Conservation (phyloP, 1,140 invertebrate species). For the Trichonephila clavata region DNA sequence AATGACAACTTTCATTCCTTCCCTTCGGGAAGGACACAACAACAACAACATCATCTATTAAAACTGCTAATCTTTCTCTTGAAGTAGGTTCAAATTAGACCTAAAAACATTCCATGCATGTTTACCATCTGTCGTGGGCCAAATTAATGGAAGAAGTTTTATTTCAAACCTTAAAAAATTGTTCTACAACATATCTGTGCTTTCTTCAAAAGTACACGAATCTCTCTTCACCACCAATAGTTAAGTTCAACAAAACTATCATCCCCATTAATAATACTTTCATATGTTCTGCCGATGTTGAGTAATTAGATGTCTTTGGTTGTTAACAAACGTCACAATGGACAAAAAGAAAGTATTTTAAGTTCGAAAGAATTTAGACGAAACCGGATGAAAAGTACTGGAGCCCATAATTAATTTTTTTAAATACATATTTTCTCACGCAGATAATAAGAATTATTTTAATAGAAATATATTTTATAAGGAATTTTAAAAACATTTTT, state of each 20-base stretch:
- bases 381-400: background rate
- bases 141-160: background rate
- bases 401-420: background rate
- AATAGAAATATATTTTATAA: too few species aligned
- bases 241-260: background rate
- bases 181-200: background rate
- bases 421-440: too few species aligned
- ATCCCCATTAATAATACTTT: too few species aligned
- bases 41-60: too few species aligned
- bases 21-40: too few species aligned
- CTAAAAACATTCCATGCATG: conserved; percentile 13
- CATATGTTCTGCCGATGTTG: background rate
- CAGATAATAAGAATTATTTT: too few species aligned
- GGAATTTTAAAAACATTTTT: too few species aligned
- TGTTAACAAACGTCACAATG: background rate
- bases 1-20: too few species aligned
- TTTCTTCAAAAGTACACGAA: background rate
- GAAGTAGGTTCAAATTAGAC: conserved; percentile 16
- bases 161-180: background rate
- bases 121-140: background rate
- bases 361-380: background rate
- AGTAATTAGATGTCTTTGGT: background rate
- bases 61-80: background rate
- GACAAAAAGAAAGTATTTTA: background rate
- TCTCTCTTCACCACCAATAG: background rate